These are phyloP conservation scores for Chlorops oryzae DNA, from an alignment of 1,140 invertebrate species.

Conservation along the genomic window DNA sequence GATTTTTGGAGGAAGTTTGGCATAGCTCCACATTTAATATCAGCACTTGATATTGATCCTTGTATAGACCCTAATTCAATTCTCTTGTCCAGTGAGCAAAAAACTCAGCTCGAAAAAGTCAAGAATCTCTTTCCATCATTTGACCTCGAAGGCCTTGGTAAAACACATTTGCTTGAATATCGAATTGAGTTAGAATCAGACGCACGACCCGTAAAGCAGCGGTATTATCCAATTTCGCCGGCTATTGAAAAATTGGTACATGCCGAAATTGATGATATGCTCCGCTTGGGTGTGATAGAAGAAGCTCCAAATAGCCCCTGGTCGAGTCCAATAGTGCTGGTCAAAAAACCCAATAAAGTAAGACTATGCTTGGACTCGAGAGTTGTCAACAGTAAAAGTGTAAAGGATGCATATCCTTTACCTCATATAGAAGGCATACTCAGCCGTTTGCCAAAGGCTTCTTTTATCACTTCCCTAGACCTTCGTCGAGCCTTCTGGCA, in stretches of 20 bases:
- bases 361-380: conserved; percentile 6
- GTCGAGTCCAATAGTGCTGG: neutral
- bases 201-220: conserved; percentile 2
- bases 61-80: too few species aligned
- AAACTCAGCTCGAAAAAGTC: neutral
- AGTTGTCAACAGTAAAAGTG: neutral
- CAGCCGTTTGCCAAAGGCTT: conserved; percentile 8
- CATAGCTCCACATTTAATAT: neutral
- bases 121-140: too few species aligned
- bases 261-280: conserved; percentile 5
- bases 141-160: conserved; percentile 7
- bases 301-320: conserved; percentile 7
- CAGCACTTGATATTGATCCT: too few species aligned
- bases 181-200: conserved; percentile 2
- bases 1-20: neutral
- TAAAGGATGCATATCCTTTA: conserved; percentile 3
- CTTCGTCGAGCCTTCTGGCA: conserved; percentile 15
- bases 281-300: conserved; percentile 4
- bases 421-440: conserved; percentile 15
- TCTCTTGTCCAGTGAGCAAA: neutral
- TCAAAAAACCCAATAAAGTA: conserved; percentile 3
- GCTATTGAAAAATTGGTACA: conserved; percentile 9
- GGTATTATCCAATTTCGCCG: conserved; percentile 9
- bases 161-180: conserved; percentile 7
- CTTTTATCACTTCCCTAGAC: conserved; percentile 11